Conservation (phyloP, 2,888 invertebrate species). For the Keiferia lycopersicella region DNA sequence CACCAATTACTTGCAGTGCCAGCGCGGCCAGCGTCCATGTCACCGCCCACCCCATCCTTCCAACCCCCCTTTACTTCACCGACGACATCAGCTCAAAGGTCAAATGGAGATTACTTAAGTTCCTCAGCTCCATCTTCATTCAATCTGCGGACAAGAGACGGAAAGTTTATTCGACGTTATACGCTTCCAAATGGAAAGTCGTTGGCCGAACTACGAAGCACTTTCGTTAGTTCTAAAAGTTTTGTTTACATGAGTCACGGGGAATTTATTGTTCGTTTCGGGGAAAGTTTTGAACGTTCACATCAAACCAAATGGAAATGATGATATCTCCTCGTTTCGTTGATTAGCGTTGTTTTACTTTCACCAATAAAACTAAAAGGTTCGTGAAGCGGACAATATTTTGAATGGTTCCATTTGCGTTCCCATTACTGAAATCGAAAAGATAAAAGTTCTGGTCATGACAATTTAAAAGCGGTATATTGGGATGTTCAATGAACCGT, state of each 20-base stretch:
- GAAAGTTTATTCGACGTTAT: conserved; percentile 4
- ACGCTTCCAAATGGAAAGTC: not conserved
- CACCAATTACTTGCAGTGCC: conserved; percentile 67
- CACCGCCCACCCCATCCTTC: conserved; percentile 33
- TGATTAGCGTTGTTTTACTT: conserved; percentile 4
- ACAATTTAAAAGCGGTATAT: conserved; percentile 20
- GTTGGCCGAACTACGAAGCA: not conserved
- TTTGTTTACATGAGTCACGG: not conserved
- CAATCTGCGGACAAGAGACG: conserved; percentile 24
- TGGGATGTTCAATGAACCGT: conserved; percentile 29
- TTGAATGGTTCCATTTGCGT: conserved; percentile 8
- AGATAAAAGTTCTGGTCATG: conserved; percentile 18
- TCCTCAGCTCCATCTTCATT: conserved; percentile 12
- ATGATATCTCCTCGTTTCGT: conserved; percentile 5
- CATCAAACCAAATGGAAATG: conserved; percentile 7
- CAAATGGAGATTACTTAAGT: conserved; percentile 15
- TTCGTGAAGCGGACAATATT: not conserved
- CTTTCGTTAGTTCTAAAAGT: conserved; percentile 10
- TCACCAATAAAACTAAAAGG: conserved; percentile 4
- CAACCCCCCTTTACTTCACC: not conserved
- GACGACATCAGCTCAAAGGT: conserved; percentile 15
- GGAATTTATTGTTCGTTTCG: not conserved
- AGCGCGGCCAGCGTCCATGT: conserved; percentile 56
- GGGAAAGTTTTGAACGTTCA: not conserved
- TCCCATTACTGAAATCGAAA: conserved; percentile 9